These are phyloP conservation scores for Aleiodes sp. DNA, from an alignment of 1,140 invertebrate species.

Conservation along the genomic window DNA sequence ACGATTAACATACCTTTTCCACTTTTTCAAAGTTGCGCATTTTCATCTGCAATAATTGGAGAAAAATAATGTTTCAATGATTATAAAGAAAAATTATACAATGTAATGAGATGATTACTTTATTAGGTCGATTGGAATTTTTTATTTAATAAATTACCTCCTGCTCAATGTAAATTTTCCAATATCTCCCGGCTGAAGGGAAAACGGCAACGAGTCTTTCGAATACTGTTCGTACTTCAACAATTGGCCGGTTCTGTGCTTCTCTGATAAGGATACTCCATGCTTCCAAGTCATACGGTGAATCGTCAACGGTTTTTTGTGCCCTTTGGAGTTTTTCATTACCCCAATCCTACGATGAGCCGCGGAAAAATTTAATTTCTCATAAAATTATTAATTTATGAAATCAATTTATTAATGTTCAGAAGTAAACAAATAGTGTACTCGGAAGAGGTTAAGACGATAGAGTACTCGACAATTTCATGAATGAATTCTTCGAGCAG, in stretches of 20 bases:
- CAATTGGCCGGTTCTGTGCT: slow-evolving; percentile 88
- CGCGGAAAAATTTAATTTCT: slow-evolving; percentile 31
- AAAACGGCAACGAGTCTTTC: slow-evolving; percentile 94
- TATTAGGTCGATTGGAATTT: background rate
- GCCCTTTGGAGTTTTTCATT: slow-evolving; percentile 83
- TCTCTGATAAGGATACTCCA: slow-evolving; percentile 96
- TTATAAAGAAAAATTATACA: slow-evolving; percentile 27
- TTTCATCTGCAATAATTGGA: slow-evolving; percentile 82
- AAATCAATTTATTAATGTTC: slow-evolving; percentile 3
- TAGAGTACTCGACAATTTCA: background rate
- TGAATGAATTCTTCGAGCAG: too few species aligned
- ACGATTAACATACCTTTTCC: slow-evolving; percentile 87
- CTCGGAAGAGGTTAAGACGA: background rate
- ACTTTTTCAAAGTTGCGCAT: slow-evolving; percentile 95
- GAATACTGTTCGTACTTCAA: slow-evolving; percentile 90
- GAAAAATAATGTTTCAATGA: slow-evolving; percentile 18
- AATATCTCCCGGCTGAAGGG: slow-evolving; percentile 95
- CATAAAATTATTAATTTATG: background rate
- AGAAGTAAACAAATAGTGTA: background rate
- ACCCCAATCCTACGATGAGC: slow-evolving; percentile 75
- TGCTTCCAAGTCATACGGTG: slow-evolving; percentile 93
- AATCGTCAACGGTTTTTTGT: slow-evolving; percentile 83
- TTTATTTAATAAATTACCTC: slow-evolving; percentile 74
- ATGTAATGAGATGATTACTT: background rate
- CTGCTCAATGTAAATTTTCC: slow-evolving; percentile 99